phyloP scores from a whole-genome alignment of 2,113 vertebrate species.

The Microtus pennsylvanicus region DNA sequence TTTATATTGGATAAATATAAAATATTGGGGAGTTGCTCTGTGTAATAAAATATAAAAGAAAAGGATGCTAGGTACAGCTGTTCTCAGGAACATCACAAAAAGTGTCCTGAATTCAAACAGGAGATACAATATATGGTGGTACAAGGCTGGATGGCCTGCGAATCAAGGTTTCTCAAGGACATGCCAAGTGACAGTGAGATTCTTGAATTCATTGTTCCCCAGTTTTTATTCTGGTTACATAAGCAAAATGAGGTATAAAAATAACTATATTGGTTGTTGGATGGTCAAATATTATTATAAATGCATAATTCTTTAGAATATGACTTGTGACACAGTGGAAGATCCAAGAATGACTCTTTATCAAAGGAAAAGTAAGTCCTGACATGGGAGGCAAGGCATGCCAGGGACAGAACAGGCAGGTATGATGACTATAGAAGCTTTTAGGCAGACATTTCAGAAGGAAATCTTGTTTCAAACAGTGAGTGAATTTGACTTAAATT shows the following conservation, averaged over 20 bases:
- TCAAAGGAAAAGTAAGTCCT: neutral
- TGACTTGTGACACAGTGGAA: neutral
- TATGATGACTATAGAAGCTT: neutral
- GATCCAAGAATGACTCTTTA: neutral
- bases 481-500: neutral
- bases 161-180: neutral
- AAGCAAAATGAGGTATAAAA: neutral
- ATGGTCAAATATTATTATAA: neutral
- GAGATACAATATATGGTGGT: neutral
- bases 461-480: neutral
- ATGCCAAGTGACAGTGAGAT: neutral
- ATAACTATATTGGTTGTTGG: neutral
- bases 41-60: neutral
- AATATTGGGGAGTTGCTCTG: neutral
- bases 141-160: neutral
- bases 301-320: neutral
- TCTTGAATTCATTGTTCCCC: neutral
- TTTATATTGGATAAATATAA: neutral
- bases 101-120: neutral
- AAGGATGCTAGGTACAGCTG: neutral
- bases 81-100: neutral
- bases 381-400: neutral
- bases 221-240: neutral
- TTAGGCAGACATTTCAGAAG: neutral
- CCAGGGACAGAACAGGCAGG: neutral